Conservation (phyloP, 2,888 invertebrate species). For the Leptinotarsa rubiginosa region DNA sequence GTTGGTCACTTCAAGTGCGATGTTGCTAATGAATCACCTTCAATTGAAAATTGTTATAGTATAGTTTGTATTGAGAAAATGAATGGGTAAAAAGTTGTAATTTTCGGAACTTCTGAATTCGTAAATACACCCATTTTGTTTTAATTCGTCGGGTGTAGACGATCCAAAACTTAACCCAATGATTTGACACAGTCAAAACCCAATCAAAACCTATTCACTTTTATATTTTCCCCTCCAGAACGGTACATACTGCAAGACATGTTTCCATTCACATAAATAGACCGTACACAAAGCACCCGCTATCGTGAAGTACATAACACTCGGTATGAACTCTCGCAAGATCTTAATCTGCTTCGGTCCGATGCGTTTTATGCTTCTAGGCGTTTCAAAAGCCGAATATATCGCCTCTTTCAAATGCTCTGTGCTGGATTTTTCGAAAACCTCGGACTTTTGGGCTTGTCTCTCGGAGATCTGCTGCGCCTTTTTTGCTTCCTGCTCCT, state of each 20-base stretch:
- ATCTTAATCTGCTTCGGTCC: slow-evolving; percentile 20
- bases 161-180: too few relatives aligned
- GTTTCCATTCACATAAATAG: slow-evolving; percentile 85
- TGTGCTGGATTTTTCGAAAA: neutral
- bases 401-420: neutral
- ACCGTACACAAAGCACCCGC: slow-evolving; percentile 31
- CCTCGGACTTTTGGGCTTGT: neutral
- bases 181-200: neutral
- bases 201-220: slow-evolving; percentile 53
- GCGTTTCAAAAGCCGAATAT: neutral
- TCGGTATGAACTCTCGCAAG: neutral
- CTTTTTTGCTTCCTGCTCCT: neutral
- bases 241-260: slow-evolving; percentile 78
- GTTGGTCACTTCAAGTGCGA: too few relatives aligned
- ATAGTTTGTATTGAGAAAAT: too few relatives aligned
- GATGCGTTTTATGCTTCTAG: neutral
- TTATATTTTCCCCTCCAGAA: slow-evolving; percentile 81
- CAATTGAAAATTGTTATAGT: too few relatives aligned
- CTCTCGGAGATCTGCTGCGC: neutral
- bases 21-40: too few relatives aligned
- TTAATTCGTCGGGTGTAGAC: too few relatives aligned
- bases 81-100: too few relatives aligned
- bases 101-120: too few relatives aligned
- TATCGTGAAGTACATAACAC: slow-evolving; percentile 14
- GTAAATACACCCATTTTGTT: too few relatives aligned